Conservation (phyloP, 1,140 invertebrate species). For the Araneus ventricosus region DNA sequence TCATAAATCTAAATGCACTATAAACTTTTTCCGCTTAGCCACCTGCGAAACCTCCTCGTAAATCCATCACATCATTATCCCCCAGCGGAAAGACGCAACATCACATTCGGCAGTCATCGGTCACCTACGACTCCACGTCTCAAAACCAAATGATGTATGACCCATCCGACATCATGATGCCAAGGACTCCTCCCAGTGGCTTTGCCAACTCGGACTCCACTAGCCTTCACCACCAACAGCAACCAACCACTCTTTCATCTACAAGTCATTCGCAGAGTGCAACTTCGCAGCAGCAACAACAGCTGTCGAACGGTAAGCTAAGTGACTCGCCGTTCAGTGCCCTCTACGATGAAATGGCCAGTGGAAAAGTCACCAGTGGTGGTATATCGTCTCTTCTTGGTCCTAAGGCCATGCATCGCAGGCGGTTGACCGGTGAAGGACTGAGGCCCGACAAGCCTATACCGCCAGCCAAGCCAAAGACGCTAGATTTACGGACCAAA, state of each 20-base stretch:
- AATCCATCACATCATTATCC: constrained; percentile 76
- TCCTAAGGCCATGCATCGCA: constrained; percentile 70
- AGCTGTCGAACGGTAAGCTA: constrained; percentile 62
- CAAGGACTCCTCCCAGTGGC: constrained; percentile 63
- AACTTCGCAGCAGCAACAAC: neutral
- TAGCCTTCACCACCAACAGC: constrained; percentile 37
- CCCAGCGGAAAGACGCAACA: constrained; percentile 78
- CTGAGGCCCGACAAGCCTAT: constrained; percentile 57
- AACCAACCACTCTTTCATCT: neutral
- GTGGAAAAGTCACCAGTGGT: constrained; percentile 27
- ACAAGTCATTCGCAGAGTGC: neutral
- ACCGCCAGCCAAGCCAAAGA: constrained; percentile 73
- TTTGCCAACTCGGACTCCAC: constrained; percentile 46
- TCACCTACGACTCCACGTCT: constrained; percentile 80
- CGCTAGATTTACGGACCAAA: constrained; percentile 73
- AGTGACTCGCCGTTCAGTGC: constrained; percentile 71
- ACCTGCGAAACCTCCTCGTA: constrained; percentile 84
- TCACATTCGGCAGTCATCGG: constrained; percentile 83
- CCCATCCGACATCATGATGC: constrained; percentile 70
- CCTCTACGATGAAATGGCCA: constrained; percentile 75
- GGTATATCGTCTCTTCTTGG: constrained; percentile 41
- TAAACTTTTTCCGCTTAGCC: constrained; percentile 80
- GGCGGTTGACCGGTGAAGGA: constrained; percentile 68
- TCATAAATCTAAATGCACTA: neutral
- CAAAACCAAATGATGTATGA: constrained; percentile 73